These are phyloP conservation scores for Graptemys geographica DNA, from an alignment of 2,797 vertebrate species.

Conservation along the genomic window DNA sequence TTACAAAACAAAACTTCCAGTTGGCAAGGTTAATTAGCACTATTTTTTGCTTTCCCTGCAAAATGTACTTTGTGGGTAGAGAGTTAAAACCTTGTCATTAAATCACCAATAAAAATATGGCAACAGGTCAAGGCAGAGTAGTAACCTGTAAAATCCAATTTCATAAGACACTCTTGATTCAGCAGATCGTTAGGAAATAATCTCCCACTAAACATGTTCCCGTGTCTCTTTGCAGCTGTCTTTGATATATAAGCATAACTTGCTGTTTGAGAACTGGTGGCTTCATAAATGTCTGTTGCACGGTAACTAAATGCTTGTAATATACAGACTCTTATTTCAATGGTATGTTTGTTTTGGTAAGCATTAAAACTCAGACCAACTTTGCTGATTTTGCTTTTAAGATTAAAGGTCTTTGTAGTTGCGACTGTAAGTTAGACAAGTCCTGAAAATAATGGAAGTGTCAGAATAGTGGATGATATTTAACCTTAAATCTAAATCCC, in stretches of 20 bases:
- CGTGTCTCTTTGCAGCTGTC: fast-evolving
- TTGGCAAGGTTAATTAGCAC: background rate
- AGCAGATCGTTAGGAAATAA: background rate
- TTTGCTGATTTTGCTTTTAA: fast-evolving
- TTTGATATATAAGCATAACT: background rate
- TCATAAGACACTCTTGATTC: background rate
- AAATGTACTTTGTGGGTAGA: background rate
- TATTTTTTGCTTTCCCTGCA: background rate
- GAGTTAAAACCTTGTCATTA: background rate
- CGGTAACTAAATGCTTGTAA: fast-evolving
- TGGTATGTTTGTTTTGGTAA: background rate
- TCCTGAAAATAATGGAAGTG: background rate
- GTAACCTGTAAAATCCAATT: background rate
- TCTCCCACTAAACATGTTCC: fast-evolving
- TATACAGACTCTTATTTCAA: fast-evolving
- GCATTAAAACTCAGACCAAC: fast-evolving
- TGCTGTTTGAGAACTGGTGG: background rate
- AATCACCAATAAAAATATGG: background rate
- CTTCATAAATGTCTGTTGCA: fast-evolving
- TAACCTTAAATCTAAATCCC: background rate
- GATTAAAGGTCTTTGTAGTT: fast-evolving
- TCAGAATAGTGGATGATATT: background rate
- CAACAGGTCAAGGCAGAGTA: background rate
- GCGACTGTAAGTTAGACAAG: background rate
- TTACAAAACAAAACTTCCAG: background rate